Conservation (phyloP, 2,797 vertebrate genomes). For the Vipera ursinii region DNA sequence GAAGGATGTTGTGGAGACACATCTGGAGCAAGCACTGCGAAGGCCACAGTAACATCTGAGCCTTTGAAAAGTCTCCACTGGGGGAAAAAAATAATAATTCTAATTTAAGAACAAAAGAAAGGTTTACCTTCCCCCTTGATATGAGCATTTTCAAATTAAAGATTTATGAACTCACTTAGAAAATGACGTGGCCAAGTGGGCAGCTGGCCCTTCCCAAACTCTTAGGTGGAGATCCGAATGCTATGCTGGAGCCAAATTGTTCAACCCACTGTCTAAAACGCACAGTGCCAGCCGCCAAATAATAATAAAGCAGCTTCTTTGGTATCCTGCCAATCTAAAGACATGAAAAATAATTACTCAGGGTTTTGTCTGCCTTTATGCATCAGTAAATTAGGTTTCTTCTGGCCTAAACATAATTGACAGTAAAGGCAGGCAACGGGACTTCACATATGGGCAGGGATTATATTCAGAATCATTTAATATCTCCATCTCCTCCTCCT, state of each 20-base stretch:
- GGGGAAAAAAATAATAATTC: neutral
- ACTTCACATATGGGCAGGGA: neutral
- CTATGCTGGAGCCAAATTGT: neutral
- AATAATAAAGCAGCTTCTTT: neutral
- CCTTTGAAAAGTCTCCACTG: neutral
- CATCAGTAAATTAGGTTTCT: neutral
- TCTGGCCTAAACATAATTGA: neutral
- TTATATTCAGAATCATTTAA: neutral
- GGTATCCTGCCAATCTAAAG: neutral
- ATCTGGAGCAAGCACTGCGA: neutral
- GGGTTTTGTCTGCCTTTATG: neutral
- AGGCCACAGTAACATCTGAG: neutral
- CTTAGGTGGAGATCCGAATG: neutral
- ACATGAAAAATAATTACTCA: neutral
- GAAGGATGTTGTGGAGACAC: neutral
- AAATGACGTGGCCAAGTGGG: neutral
- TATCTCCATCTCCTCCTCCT: neutral
- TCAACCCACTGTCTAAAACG: neutral
- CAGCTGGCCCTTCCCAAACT: neutral
- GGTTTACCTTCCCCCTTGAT: neutral
- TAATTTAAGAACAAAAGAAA: neutral
- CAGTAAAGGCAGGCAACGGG: neutral
- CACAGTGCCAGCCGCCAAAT: neutral
- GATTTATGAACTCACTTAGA: neutral
- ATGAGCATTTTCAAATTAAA: neutral